phyloP scores from a whole-genome alignment of 2,888 invertebrate species.

The Ceriagrion tenellum region DNA sequence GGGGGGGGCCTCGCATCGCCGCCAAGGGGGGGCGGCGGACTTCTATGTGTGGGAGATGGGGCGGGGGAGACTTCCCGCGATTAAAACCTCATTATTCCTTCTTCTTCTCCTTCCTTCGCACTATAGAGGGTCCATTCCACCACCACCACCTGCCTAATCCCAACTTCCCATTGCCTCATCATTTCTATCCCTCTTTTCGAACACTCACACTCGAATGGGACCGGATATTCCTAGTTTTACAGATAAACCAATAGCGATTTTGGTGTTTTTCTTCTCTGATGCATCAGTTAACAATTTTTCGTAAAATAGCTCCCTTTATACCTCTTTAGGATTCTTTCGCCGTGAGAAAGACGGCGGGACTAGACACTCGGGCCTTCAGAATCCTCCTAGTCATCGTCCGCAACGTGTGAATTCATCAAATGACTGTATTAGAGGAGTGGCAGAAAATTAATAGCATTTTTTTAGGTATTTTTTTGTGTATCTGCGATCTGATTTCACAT shows the following conservation, averaged over 20 bases:
- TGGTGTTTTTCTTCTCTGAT: slow-evolving; percentile 10
- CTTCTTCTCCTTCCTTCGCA: neutral
- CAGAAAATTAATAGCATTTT: neutral
- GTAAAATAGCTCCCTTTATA: neutral
- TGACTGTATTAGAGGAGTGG: neutral
- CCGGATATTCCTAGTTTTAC: slow-evolving; percentile 51
- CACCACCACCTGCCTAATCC: neutral
- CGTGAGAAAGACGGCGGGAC: neutral
- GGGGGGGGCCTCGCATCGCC: neutral
- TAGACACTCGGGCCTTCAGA: no score
- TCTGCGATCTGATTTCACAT: neutral
- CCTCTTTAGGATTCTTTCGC: neutral
- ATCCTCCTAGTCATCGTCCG: neutral
- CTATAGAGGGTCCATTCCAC: neutral
- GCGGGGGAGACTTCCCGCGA: slow-evolving; percentile 56
- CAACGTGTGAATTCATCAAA: neutral
- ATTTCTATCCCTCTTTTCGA: neutral
- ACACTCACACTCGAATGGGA: neutral
- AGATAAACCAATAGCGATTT: slow-evolving; percentile 62
- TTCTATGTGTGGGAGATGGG: neutral
- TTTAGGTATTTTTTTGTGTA: neutral
- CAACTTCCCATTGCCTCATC: neutral
- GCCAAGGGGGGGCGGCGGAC: neutral
- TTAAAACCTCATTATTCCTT: slow-evolving; percentile 55
- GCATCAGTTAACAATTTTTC: neutral